Percentiles rank a stretch among this genome's conserved stretches.
These are phyloP conservation scores for Tauraco erythrolophus DNA, from an alignment of 2,113 vertebrate genomes.

Conservation along the genomic window DNA sequence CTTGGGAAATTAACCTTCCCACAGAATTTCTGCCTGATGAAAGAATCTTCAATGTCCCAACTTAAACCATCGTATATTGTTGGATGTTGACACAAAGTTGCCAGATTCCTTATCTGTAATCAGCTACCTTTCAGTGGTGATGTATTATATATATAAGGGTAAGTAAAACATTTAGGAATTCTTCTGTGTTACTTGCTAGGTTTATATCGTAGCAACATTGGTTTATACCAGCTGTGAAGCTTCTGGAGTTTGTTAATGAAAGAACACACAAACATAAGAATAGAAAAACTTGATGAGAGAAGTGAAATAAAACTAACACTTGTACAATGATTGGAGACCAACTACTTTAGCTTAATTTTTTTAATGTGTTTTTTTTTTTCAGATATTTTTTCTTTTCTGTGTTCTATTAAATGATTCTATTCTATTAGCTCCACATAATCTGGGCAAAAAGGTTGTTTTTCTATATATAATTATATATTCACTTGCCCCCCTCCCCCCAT, in stretches of 20 bases:
- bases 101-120: background rate
- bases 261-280: background rate
- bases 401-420: background rate
- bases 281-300: background rate
- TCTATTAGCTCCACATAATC: background rate
- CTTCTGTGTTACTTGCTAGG: background rate
- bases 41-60: background rate
- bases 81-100: background rate
- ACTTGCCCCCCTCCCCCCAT: fast-evolving
- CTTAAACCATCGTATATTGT: background rate
- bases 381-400: background rate
- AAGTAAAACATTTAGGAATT: background rate
- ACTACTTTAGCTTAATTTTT: background rate
- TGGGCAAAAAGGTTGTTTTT: background rate
- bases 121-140: background rate
- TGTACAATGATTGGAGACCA: background rate
- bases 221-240: background rate
- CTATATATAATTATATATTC: background rate
- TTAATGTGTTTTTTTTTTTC: too few species aligned
- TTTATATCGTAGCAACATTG: background rate
- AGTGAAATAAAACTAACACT: background rate
- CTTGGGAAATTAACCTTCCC: background rate
- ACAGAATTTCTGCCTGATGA: background rate
- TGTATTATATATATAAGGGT: background rate
- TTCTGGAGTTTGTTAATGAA: background rate